These are phyloP conservation scores for Philopedon plagiatum DNA, from an alignment of 2,888 invertebrate species.

Conservation along the genomic window DNA sequence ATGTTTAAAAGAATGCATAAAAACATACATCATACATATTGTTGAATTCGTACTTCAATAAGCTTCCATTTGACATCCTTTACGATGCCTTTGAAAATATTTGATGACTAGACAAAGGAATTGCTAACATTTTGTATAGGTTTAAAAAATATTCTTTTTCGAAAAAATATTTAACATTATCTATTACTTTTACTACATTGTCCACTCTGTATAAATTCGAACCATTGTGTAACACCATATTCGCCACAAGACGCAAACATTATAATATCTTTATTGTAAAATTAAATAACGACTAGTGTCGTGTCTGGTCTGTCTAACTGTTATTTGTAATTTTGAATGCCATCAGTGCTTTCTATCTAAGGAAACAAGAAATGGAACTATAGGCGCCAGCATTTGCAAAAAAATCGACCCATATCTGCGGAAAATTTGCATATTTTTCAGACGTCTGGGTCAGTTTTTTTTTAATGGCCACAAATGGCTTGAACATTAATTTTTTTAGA, in stretches of 20 bases:
- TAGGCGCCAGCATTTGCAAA: slow-evolving; percentile 53
- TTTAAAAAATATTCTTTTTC: too few relatives aligned
- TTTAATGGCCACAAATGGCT: background rate
- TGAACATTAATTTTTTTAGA: background rate
- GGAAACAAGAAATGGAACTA: slow-evolving; percentile 56
- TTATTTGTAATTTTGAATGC: slow-evolving; percentile 54
- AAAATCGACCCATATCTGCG: slow-evolving; percentile 27
- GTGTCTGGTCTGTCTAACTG: slow-evolving; percentile 50
- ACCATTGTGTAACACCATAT: slow-evolving; percentile 34
- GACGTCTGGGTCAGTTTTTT: slow-evolving; percentile 23
- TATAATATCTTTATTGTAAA: slow-evolving; percentile 30
- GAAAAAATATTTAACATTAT: too few relatives aligned
- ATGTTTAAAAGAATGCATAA: too few relatives aligned
- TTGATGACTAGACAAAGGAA: too few relatives aligned
- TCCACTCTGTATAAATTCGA: slow-evolving; percentile 16
- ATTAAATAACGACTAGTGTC: slow-evolving; percentile 20
- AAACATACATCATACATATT: too few relatives aligned
- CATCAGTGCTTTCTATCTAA: slow-evolving; percentile 56
- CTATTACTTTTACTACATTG: background rate
- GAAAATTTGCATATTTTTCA: slow-evolving; percentile 22
- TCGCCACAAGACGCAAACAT: slow-evolving; percentile 13
- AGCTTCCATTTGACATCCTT: too few relatives aligned
- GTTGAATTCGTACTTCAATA: too few relatives aligned
- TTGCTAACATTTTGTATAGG: too few relatives aligned
- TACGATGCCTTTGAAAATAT: too few relatives aligned